Conservation (phyloP, 35 echinoderm and acorn worm species). For the Heliocidaris tuberculata region DNA sequence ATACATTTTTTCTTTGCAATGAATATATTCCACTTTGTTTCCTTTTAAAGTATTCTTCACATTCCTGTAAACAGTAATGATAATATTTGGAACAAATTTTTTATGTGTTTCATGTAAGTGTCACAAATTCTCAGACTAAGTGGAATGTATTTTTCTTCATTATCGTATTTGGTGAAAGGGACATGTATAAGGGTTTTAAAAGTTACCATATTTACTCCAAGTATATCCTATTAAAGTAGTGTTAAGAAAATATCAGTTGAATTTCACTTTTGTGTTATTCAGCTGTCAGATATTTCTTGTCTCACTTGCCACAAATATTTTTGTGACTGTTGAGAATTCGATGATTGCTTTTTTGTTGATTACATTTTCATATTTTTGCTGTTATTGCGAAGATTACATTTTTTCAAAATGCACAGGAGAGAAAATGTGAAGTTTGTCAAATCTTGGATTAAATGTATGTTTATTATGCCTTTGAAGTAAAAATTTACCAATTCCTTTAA, state of each 20-base stretch:
- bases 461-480: neutral
- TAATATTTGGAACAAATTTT: neutral
- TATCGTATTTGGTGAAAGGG: neutral
- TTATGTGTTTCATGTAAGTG: neutral
- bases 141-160: neutral
- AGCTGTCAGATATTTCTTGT: neutral
- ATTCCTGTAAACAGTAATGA: neutral
- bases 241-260: no score
- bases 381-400: neutral
- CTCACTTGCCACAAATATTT: neutral
- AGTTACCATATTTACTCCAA: neutral
- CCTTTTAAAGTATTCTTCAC: neutral
- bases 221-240: neutral
- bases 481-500: neutral
- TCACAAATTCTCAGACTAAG: neutral
- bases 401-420: neutral
- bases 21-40: neutral
- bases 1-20: neutral
- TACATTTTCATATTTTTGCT: no score
- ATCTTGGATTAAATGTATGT: neutral
- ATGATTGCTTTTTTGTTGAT: neutral
- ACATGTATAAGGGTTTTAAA: neutral
- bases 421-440: neutral
- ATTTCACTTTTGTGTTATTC: no score
- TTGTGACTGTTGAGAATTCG: neutral